Conservation (phyloP, 2,113 vertebrate species). For the Stigmatopora argus region DNA sequence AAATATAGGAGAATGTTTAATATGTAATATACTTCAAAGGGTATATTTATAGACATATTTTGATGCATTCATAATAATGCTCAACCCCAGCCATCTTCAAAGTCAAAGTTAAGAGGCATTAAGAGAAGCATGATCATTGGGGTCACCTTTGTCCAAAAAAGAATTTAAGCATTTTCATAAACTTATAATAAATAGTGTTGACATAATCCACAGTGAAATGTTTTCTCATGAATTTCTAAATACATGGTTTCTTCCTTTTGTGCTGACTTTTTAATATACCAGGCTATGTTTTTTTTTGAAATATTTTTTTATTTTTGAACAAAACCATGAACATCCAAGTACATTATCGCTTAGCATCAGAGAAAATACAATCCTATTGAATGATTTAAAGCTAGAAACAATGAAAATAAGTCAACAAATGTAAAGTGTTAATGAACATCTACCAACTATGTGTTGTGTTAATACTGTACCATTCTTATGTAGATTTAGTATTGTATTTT, state of each 20-base stretch:
- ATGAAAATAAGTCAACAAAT: background rate
- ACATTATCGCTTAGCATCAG: background rate
- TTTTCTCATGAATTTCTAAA: too few relatives aligned
- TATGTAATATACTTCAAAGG: background rate
- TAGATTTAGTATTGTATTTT: background rate
- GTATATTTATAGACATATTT: constrained; percentile 1
- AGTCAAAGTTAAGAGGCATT: background rate
- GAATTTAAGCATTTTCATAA: background rate
- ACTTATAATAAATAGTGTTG: background rate
- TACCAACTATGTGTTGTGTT: background rate
- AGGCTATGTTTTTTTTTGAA: too few relatives aligned
- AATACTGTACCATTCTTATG: background rate
- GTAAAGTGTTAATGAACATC: too few relatives aligned
- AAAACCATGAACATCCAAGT: background rate
- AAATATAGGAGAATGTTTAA: background rate
- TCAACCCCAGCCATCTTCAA: background rate
- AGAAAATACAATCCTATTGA: background rate
- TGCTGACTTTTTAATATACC: too few relatives aligned
- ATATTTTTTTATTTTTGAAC: too few relatives aligned
- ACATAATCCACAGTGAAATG: too few relatives aligned
- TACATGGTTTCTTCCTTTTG: too few relatives aligned
- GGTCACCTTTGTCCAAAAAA: background rate
- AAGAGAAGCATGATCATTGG: background rate
- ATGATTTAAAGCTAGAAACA: background rate
- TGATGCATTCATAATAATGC: background rate